These are phyloP conservation scores for Cliona cf. orientalis DNA, from an alignment of 37 sponge, comb jelly and placozoan species.

Conservation along the genomic window DNA sequence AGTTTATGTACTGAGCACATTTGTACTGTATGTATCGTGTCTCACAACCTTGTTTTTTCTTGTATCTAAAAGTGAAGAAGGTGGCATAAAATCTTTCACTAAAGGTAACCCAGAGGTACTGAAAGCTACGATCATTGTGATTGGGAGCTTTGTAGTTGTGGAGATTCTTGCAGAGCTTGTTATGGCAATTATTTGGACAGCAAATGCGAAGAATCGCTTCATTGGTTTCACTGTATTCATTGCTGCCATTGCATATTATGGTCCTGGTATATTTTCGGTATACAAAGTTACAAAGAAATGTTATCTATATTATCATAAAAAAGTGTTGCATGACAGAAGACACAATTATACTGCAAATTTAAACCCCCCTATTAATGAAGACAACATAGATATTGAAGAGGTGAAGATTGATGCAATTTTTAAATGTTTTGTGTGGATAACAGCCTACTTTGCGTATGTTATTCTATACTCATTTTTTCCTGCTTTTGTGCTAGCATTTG, in stretches of 20 bases:
- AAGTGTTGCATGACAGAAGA: too few species aligned
- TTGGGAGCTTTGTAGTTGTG: not conserved
- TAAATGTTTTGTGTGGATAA: not conserved
- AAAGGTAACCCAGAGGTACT: not conserved
- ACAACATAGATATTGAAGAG: not conserved
- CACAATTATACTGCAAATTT: too few species aligned
- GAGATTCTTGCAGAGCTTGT: not conserved
- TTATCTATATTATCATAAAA: not conserved
- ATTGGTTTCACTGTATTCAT: not conserved
- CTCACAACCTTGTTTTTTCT: not conserved
- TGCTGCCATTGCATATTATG: not conserved
- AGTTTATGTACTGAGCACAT: not conserved
- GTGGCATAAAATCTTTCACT: not conserved
- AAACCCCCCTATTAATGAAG: too few species aligned
- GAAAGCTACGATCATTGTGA: not conserved
- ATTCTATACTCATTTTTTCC: not conserved
- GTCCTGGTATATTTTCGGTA: not conserved
- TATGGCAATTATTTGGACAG: not conserved
- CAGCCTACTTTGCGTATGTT: not conserved
- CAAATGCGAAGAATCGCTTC: not conserved
- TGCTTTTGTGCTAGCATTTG: not conserved
- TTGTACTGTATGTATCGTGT: not conserved
- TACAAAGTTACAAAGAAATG: not conserved
- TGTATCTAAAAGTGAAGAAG: not conserved
- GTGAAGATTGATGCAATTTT: not conserved